These are phyloP conservation scores for Cyanoderma ruficeps DNA, from an alignment of 2,113 vertebrate species.

Conservation along the genomic window DNA sequence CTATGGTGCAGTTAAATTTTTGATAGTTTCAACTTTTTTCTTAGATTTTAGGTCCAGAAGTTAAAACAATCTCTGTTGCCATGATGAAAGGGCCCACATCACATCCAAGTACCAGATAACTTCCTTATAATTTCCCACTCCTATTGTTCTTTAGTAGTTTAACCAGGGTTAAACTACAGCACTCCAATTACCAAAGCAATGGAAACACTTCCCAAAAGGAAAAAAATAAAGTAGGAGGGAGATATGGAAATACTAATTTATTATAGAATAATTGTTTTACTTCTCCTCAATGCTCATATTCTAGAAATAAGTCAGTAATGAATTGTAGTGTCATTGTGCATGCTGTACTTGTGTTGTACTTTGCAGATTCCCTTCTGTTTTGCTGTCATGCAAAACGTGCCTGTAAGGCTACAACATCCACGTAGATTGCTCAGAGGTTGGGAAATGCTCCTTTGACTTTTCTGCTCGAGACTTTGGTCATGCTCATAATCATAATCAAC, in stretches of 20 bases:
- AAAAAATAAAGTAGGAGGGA: background rate
- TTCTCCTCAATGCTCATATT: background rate
- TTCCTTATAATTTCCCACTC: background rate
- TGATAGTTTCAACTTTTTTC: background rate
- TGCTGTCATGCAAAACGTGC: background rate
- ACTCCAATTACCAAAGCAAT: background rate
- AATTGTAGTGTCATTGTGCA: background rate
- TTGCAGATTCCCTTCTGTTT: background rate
- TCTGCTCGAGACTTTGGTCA: background rate
- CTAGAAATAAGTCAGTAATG: background rate
- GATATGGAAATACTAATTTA: background rate
- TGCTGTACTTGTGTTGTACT: accelerated
- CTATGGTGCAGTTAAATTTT: background rate
- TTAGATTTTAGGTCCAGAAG: background rate
- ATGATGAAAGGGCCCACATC: background rate
- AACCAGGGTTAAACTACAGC: background rate
- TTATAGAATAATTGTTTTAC: background rate
- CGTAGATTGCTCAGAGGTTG: background rate
- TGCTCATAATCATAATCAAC: background rate
- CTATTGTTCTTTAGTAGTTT: background rate
- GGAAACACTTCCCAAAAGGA: background rate
- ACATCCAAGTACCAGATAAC: background rate
- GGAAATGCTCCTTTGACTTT: background rate
- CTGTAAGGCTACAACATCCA: background rate
- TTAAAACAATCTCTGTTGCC: background rate